These are phyloP conservation scores for Hetaerina americana DNA, from an alignment of 1,140 invertebrate genomes.

Conservation along the genomic window DNA sequence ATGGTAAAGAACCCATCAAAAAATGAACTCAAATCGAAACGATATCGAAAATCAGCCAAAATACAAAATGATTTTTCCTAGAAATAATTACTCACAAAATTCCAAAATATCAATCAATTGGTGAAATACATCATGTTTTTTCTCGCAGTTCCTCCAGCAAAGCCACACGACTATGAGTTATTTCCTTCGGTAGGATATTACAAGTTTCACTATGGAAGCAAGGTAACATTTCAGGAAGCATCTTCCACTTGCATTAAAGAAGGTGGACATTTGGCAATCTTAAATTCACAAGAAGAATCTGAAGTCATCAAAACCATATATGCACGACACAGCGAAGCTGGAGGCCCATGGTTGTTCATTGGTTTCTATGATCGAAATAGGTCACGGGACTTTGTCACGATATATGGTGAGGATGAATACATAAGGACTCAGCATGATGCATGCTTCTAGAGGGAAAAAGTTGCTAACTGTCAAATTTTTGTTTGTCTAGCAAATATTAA, in stretches of 20 bases:
- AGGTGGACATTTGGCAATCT: slow-evolving; percentile 25
- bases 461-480: no score
- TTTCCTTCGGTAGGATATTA: slow-evolving; percentile 20
- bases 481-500: no score
- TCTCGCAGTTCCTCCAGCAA: not conserved
- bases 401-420: not conserved
- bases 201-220: slow-evolving; percentile 24
- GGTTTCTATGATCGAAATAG: not conserved
- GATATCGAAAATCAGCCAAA: no score
- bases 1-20: no score
- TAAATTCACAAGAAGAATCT: slow-evolving; percentile 25
- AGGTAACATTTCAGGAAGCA: slow-evolving; percentile 25
- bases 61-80: no score
- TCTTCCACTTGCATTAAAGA: slow-evolving; percentile 25
- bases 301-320: not conserved
- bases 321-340: not conserved
- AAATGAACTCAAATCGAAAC: no score
- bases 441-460: no score
- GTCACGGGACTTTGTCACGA: not conserved
- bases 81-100: not conserved
- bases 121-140: no score
- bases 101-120: not conserved
- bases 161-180: slow-evolving; percentile 8
- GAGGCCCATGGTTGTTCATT: not conserved
- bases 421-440: no score